Conservation (phyloP, 2,113 vertebrate species). For the Cariama cristata region DNA sequence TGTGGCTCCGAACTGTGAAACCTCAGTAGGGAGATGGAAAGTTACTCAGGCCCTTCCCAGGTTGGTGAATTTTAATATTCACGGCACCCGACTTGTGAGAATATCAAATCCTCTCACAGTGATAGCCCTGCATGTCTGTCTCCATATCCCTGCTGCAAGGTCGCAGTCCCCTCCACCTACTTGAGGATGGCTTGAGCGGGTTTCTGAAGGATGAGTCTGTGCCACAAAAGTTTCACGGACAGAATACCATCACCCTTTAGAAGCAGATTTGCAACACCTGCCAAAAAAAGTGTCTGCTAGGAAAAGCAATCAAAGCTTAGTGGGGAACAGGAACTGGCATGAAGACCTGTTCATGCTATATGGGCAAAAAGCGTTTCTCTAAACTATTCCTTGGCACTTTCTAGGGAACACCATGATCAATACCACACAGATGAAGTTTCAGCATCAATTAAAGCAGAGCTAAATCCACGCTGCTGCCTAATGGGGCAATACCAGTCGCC, state of each 20-base stretch:
- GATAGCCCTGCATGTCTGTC: accelerated
- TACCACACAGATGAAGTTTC: not conserved
- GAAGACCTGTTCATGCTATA: not conserved
- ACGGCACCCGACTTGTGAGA: not conserved
- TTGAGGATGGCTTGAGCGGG: accelerated
- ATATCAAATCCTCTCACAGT: not conserved
- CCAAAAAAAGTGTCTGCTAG: not conserved
- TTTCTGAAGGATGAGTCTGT: not conserved
- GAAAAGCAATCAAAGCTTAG: not conserved
- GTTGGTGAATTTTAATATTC: slow-evolving; percentile 3
- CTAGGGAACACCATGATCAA: not conserved
- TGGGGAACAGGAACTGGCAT: not conserved
- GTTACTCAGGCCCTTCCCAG: slow-evolving; percentile 10
- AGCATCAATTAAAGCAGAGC: not conserved
- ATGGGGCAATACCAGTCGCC: no score
- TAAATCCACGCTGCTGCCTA: not conserved
- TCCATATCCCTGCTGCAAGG: not conserved
- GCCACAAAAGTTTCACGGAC: accelerated
- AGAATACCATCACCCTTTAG: not conserved
- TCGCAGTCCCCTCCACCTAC: not conserved
- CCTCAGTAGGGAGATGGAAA: not conserved
- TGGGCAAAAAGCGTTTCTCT: not conserved
- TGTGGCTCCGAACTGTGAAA: not conserved
- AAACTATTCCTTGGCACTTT: not conserved
- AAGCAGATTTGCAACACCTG: not conserved